Percentiles rank a stretch among this genome's conserved stretches.
Conservation (phyloP, 2,797 vertebrate species). For the Valencia hispanica region DNA sequence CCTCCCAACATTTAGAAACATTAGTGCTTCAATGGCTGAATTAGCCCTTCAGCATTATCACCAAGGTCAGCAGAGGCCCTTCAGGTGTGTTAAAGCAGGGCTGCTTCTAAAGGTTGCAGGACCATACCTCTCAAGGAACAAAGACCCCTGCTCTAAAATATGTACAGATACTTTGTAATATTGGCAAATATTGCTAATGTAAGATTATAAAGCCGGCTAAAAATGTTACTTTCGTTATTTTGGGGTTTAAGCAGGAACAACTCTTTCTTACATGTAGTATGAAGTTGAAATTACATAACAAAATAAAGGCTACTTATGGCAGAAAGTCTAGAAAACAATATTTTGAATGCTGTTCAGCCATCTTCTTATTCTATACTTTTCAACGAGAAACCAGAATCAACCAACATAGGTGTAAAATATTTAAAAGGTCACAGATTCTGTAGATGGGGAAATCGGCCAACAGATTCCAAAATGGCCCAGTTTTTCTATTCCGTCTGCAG, state of each 20-base stretch:
- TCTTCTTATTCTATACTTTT: background rate
- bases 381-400: background rate
- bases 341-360: background rate
- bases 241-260: background rate
- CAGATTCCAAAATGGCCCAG: too few relatives aligned
- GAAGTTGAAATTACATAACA: background rate
- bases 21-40: background rate
- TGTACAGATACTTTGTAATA: too few relatives aligned
- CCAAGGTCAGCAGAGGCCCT: background rate
- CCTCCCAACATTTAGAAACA: background rate
- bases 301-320: background rate
- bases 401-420: background rate
- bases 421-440: background rate
- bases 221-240: background rate
- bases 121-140: background rate
- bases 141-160: too few relatives aligned
- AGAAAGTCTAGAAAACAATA: background rate
- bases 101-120: background rate
- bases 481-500: background rate
- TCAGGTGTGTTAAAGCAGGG: background rate
- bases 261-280: background rate
- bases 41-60: background rate
- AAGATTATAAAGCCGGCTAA: background rate
- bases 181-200: too few relatives aligned
- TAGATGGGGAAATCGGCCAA: background rate